Conservation (phyloP, 2,888 invertebrate species). For the Apodemia hepburni region DNA sequence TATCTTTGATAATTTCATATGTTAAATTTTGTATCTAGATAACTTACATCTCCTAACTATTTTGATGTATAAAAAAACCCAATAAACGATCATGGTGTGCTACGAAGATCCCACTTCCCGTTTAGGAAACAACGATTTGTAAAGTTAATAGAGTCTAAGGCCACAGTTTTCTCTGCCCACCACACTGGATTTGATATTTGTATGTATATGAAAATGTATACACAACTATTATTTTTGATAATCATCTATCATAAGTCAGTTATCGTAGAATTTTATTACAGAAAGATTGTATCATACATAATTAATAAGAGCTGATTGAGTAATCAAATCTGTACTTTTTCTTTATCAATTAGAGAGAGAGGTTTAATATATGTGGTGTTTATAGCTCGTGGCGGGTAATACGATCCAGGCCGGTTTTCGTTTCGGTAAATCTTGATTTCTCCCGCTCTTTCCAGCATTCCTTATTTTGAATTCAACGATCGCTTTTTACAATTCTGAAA, state of each 20-base stretch:
- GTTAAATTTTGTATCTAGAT: too few species aligned
- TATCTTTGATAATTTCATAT: slow-evolving; percentile 18
- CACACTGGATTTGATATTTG: neutral
- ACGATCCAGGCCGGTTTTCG: slow-evolving; percentile 49
- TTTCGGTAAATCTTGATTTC: slow-evolving; percentile 59
- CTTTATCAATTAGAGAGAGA: slow-evolving; percentile 23
- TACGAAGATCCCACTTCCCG: neutral
- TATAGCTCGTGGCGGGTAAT: slow-evolving; percentile 40
- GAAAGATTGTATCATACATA: slow-evolving; percentile 28
- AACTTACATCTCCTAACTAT: neutral
- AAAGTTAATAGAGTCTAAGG: neutral
- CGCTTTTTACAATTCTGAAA: slow-evolving; percentile 20
- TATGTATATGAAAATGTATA: neutral
- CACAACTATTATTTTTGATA: neutral
- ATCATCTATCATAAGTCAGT: neutral
- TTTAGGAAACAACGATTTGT: neutral
- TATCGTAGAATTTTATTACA: slow-evolving; percentile 33
- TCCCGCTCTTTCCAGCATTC: slow-evolving; percentile 49
- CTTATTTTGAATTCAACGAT: slow-evolving; percentile 56
- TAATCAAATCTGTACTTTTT: slow-evolving; percentile 14
- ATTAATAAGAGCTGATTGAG: neutral
- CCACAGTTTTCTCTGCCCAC: neutral
- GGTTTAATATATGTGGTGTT: slow-evolving; percentile 22
- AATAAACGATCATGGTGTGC: neutral
- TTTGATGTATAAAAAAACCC: neutral